A percentile compares a stretch with the other conserved stretches of the same genome.
These are phyloP conservation scores for Calosoma granatense DNA, from an alignment of 1,140 invertebrate genomes.

Conservation along the genomic window DNA sequence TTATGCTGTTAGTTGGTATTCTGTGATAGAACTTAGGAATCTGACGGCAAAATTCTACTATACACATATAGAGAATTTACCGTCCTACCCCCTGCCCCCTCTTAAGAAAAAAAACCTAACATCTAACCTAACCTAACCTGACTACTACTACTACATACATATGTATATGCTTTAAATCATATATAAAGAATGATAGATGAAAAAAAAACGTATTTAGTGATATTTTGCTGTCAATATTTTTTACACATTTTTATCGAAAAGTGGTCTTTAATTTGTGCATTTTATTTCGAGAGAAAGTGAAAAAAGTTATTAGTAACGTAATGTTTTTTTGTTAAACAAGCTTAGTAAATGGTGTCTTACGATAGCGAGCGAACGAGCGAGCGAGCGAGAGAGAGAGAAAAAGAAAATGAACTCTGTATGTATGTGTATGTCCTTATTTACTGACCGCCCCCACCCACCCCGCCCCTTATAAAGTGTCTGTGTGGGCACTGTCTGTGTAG, in stretches of 20 bases:
- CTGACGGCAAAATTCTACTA: neutral
- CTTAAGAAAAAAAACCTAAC: too few relatives aligned
- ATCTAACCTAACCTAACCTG: too few relatives aligned
- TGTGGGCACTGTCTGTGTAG: slow-evolving; percentile 5
- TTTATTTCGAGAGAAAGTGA: slow-evolving; percentile 2
- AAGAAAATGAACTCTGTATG: neutral
- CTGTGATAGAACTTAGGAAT: slow-evolving; percentile 4
- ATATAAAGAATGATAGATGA: neutral
- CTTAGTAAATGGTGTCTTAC: slow-evolving; percentile 7
- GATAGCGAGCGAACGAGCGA: too few relatives aligned
- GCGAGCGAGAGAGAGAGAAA: too few relatives aligned
- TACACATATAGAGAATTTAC: too few relatives aligned
- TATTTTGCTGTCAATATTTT: slow-evolving; percentile 9
- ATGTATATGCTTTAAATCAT: slow-evolving; percentile 8
- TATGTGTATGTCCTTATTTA: neutral
- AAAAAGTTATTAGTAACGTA: too few relatives aligned
- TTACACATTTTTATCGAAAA: slow-evolving; percentile 6
- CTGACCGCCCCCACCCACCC: neutral
- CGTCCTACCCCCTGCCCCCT: too few relatives aligned
- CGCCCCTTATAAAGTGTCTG: neutral
- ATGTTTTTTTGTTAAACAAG: neutral
- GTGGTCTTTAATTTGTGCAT: neutral
- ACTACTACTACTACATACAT: neutral
- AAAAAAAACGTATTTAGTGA: slow-evolving; percentile 1
- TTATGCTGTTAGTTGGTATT: neutral